Base-by-base conservation (phyloP, 2,888 invertebrate species). In the Nipponacmea schrenckii region DNA sequence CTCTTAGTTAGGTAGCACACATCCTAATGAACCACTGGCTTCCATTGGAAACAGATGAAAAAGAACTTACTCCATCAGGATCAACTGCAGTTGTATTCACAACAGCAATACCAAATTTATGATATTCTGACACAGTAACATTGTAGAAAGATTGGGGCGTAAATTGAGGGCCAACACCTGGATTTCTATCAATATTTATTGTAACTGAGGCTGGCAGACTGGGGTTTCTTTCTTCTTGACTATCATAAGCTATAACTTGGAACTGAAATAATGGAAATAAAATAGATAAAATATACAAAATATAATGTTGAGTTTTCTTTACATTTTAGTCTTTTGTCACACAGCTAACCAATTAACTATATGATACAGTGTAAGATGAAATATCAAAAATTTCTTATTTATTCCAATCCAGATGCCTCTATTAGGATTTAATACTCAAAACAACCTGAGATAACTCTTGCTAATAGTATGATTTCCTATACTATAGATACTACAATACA, bases 211-310 rank as follows among this genome's bases (percentile, higher is more conserved):
- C 14, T 4, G 56, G 56, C 12, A 15, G 12, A 56, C 56, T 56
- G 20, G 56, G 56, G 20, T 56, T 56, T 24, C 56, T 20, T 56
- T 56, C 56, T 56, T 56, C 56, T 24, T 20, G 24, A 24, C 20
- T 20, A 56, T 56, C 56, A 24, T 56, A 56, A 10, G 56, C 56
- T 56, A 10, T 69, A 8, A 86, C 80, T 67, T 74, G 71, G 74
- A 83, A 79, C 83, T 83, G 24, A 56, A 56, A 24, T 39, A 39
- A 8, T 10, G 10, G 31, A 31, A 31, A 31, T 31, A 39, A 39
- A 39, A 39, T 5, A 39, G 39, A 39, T 39, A 39, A 39, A 56
- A 56, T 12, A 56, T 20, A 8, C 24, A 56, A 50, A 8, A 50
- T 24, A 56, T 24, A 5, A 48, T 48, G n/a, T 17, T 17, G 48